Evolutionary conservation across 2,888 invertebrate species (phyloP).

Genomic region (Eupsilia transversa): DNA sequence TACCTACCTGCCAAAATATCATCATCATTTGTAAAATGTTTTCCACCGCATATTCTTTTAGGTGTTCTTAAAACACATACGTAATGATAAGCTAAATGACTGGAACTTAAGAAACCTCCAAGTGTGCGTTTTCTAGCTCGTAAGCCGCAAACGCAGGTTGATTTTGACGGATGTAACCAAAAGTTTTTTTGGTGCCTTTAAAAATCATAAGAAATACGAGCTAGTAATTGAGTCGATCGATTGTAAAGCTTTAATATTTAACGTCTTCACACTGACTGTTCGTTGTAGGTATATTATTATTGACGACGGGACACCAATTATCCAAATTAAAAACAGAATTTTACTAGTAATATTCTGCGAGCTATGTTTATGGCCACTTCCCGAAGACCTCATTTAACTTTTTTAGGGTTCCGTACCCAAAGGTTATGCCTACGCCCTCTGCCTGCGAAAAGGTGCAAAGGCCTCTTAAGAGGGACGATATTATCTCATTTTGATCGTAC

Average conservation of each 20-base stretch:
- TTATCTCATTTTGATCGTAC: background rate
- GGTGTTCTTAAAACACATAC: too few species aligned
- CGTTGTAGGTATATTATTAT: slow-evolving; percentile 31
- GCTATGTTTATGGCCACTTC: background rate
- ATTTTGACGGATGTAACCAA: too few species aligned
- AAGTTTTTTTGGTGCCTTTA: background rate
- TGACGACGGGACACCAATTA: background rate
- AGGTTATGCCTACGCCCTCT: background rate
- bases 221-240: slow-evolving; percentile 21
- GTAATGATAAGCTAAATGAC: too few species aligned
- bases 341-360: background rate
- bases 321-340: background rate
- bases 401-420: background rate
- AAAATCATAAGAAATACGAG: background rate
- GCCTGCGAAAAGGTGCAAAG: too few species aligned
- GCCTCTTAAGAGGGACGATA: too few species aligned
- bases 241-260: slow-evolving; percentile 31
- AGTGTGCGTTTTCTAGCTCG: too few species aligned
- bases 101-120: too few species aligned
- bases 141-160: too few species aligned
- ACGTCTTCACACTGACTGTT: slow-evolving; percentile 13
- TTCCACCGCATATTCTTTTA: too few species aligned
- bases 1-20: background rate
- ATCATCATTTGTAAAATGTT: background rate
- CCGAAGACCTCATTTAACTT: background rate